Conservation (phyloP, 2,797 vertebrate genomes). For the Pseudochaenichthys georgianus region DNA sequence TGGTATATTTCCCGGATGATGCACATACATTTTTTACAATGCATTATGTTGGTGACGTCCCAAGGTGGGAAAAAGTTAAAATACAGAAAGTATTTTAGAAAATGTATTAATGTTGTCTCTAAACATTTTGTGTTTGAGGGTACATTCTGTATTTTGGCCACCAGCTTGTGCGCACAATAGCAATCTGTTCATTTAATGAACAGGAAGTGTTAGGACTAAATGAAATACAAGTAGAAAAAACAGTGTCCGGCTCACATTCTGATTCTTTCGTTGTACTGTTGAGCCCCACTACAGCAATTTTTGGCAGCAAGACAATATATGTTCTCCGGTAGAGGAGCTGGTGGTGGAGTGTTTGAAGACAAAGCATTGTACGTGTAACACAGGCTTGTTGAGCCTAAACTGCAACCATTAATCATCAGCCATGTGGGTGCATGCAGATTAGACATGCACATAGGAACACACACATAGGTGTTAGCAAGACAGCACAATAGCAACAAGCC, state of each 20-base stretch:
- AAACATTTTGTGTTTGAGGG: neutral
- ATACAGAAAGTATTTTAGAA: neutral
- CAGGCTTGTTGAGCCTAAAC: conserved; percentile 28
- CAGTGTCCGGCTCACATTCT: conserved; percentile 12
- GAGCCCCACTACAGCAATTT: conserved; percentile 3
- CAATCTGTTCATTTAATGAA: conserved; percentile 24
- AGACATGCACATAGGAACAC: conserved; percentile 8
- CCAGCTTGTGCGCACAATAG: neutral
- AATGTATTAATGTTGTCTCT: neutral
- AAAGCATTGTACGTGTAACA: conserved; percentile 21
- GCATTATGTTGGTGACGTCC: conserved; percentile 11
- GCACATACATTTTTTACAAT: conserved; percentile 23
- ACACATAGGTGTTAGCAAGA: neutral
- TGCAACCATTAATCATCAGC: conserved; percentile 40
- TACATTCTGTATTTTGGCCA: neutral
- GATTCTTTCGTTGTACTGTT: conserved; percentile 8
- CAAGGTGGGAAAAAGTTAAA: conserved; percentile 3
- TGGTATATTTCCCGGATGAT: conserved; percentile 41
- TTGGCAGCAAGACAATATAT: conserved; percentile 2
- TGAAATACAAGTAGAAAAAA: conserved; percentile 12
- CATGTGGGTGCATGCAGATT: conserved; percentile 1
- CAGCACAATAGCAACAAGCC: neutral
- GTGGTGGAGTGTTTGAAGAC: conserved; percentile 13
- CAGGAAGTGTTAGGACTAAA: conserved; percentile 13
- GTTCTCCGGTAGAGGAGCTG: conserved; percentile 24